Base-by-base conservation (phyloP, 64 coral and sea anemone species). In the Montipora efflorescens region DNA sequence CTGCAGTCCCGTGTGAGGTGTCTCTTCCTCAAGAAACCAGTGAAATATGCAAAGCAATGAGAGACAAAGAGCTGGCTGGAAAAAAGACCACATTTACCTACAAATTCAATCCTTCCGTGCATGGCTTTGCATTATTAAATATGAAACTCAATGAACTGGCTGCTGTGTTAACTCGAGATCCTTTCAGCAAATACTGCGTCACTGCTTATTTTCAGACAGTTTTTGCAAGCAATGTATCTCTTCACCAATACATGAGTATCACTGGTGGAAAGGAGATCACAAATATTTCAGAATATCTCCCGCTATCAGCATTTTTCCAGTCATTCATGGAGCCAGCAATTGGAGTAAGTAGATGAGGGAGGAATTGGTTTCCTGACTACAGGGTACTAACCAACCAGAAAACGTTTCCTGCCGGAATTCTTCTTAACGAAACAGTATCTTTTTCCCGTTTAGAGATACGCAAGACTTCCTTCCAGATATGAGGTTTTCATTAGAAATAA, bases 401-500 rank as follows among this genome's bases (percentile, higher is more conserved):
- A 55, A 55, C 52, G 28, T 36, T 36, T 36, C 28, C 28, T 36
- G 1, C 52, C 67, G 18, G n/a, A 19, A 70, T 19, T 70, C 8
- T 23, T 6, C 8, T 21, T 25, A 25, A 74, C 21, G 22, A 23
- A 74, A 28, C 9, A 0, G 8, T 12, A 3, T 11, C 28, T 15
- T 45, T 9, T 2, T 76, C 3, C 4, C 5, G 4, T 46, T 76
- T 46, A 90, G 88, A 59, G n/a, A 4, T 90, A 67, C 51, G 61
- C 22, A 3, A 13, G 76, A 2, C 5, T 78, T 5, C 91, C 95
- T 48, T 96, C 95, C 7, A 7, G 76, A 64, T 50, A 80, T 18
- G 95, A 96, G 44, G 87, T 66, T 52, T 96, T 94, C 11, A 61
- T 75, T 8, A 59, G 61, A 16, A 72, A 91, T 15, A 59, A 91